Conservation (phyloP, 1,140 invertebrate species). For the Steinernema feltiae region DNA sequence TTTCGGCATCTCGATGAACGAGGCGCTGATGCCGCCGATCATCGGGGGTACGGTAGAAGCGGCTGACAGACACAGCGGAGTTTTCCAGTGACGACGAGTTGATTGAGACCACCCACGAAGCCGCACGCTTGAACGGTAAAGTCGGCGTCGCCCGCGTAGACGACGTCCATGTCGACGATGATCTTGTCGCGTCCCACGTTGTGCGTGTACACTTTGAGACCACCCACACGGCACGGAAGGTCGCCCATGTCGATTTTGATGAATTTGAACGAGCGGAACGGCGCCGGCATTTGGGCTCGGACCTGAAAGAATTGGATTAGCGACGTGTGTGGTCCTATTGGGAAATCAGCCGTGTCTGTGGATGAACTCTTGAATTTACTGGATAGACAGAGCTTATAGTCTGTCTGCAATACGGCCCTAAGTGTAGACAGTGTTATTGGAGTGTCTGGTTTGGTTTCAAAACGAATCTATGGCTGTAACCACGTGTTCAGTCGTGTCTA, state of each 20-base stretch:
- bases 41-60: slow-evolving; percentile 54
- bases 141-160: slow-evolving; percentile 55
- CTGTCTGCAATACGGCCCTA: no score
- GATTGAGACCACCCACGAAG: slow-evolving; percentile 53
- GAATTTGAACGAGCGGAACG: slow-evolving; percentile 57
- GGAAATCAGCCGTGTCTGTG: no score
- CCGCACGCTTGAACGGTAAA: slow-evolving; percentile 55
- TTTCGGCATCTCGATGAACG: slow-evolving; percentile 55
- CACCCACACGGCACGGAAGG: slow-evolving; percentile 49
- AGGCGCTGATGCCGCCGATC: slow-evolving; percentile 52
- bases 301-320: no score
- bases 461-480: no score
- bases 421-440: no score
- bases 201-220: slow-evolving; percentile 56
- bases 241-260: slow-evolving; percentile 55
- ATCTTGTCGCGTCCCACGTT: slow-evolving; percentile 56
- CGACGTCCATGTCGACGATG: slow-evolving; percentile 57
- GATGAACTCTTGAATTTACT: no score
- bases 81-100: slow-evolving; percentile 50
- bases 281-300: slow-evolving; percentile 51
- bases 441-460: no score
- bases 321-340: no score
- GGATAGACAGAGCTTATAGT: no score
- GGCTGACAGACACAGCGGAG: slow-evolving; percentile 51
- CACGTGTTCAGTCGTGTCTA: no score